Percentiles rank a stretch among this genome's conserved stretches.
phyloP scores from a whole-genome alignment of 37 sponge, comb jelly and placozoan genomes.

The Axinella damicornis region DNA sequence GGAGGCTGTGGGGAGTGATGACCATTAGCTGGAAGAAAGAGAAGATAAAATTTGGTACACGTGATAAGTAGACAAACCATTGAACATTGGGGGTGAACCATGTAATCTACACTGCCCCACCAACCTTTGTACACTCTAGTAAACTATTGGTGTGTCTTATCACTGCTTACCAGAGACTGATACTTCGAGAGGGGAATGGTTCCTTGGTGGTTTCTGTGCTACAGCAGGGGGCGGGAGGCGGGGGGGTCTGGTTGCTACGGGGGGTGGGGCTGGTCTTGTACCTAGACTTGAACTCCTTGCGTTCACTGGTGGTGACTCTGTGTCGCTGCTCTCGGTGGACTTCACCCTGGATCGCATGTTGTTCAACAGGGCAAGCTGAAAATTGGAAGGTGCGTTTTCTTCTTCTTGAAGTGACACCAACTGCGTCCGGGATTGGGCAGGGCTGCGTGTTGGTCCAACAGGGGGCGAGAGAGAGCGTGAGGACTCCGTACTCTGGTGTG shows the following conservation, averaged over 20 bases:
- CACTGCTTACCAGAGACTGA: no score
- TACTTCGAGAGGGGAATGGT: no score
- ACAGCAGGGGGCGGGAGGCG: conserved; percentile 1
- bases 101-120: no score
- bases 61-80: no score
- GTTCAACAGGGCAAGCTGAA: conserved; percentile 17
- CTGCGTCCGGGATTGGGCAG: background rate
- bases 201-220: conserved; percentile 25
- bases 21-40: background rate
- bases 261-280: background rate
- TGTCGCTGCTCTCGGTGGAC: no score
- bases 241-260: background rate
- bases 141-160: no score
- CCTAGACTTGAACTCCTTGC: background rate
- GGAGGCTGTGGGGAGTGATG: background rate
- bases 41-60: background rate
- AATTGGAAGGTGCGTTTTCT: background rate
- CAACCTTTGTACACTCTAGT: no score
- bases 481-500: conserved; percentile 37
- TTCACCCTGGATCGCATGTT: background rate
- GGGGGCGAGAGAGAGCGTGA: conserved; percentile 19
- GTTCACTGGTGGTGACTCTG: background rate
- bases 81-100: no score
- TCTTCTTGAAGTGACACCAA: conserved; percentile 32
- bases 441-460: conserved; percentile 12